Base-by-base conservation (phyloP, 2,797 vertebrate genomes). In the Coendou prehensilis region DNA sequence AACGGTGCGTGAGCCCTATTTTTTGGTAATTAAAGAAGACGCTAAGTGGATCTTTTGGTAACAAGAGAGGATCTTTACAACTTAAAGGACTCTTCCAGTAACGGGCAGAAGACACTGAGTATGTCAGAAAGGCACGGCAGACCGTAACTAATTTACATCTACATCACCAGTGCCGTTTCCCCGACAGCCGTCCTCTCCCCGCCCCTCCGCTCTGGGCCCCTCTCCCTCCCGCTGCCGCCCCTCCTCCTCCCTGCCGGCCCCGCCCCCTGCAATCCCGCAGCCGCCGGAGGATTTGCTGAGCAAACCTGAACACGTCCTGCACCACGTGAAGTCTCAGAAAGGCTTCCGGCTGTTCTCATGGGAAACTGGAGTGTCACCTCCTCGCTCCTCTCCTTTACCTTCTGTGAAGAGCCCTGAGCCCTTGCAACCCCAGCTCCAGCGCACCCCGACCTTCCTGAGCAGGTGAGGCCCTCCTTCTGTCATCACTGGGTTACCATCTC, bases 31-130 rank as follows among this genome's bases (percentile, higher is more conserved):
- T 82, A 71, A 37, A 79, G 20, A n/a, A 41, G 79, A 41, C 47
- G 64, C 57, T 91, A 76, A 63, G 26, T 28, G 17, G 76, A 15
- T 15, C 79, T 63, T 61, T 71, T 14, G n/a, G 37, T 85, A 69
- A 82, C 63, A 56, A 64, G 45, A 80, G 9, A 47, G 50, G 79
- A 26, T 47, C 76, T 8, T 81, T 56, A 56, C 80, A 50, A 76
- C 76, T 91, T 90, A 67, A 80, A 95, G 76, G 33, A 93, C 41
- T 89, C 94, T 90, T 93, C 76, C 63, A 20, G 14, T 13, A 78
- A 92, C 86, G 52, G 41, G 4, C 80, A 96, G 67, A 93, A 50
- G n/a, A 37, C 9, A 75, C 28, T 41, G 61, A 73, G 8, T 41
- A 59, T 28, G 41, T 86, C 61, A 15, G 56, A 47, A 80, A 87